Conservation (phyloP, 92 coral and sea anemone genomes). For the Ricordea florida region DNA sequence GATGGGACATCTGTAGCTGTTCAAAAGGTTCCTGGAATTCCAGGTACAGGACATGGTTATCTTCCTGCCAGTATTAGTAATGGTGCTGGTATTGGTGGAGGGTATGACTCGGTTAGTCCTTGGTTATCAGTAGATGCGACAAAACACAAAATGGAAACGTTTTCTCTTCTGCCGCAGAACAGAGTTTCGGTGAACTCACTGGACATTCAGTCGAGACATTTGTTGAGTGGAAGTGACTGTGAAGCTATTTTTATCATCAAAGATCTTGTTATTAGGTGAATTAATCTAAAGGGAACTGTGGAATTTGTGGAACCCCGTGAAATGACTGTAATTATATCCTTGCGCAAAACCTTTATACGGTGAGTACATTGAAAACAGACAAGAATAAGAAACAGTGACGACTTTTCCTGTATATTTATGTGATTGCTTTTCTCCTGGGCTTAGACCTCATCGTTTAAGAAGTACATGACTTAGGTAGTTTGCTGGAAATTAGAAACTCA, state of each 20-base stretch:
- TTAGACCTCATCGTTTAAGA: too few species aligned
- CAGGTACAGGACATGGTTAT: conserved; percentile 46
- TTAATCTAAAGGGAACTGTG: neutral
- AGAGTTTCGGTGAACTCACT: conserved; percentile 92
- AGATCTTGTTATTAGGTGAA: conserved; percentile 80
- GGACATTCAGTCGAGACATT: conserved; percentile 86
- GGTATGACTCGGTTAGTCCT: conserved; percentile 68
- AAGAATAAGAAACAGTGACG: too few species aligned
- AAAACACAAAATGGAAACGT: conserved; percentile 96
- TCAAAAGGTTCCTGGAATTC: conserved; percentile 27
- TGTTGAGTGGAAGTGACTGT: conserved; percentile 95
- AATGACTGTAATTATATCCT: neutral
- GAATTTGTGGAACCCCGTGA: neutral
- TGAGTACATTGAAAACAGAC: too few species aligned
- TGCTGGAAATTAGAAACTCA: too few species aligned
- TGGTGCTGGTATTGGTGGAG: conserved; percentile 62
- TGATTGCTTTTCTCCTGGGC: too few species aligned
- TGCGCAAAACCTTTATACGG: too few species aligned
- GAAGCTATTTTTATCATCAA: conserved; percentile 93
- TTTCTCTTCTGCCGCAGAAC: conserved; percentile 86
- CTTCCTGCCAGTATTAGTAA: conserved; percentile 29
- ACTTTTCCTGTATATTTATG: too few species aligned
- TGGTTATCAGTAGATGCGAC: conserved; percentile 99
- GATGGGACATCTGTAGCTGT: conserved; percentile 92
- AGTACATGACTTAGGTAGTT: too few species aligned